phyloP scores from a whole-genome alignment of 2,797 vertebrate species.

The Lutjanus campechanus region DNA sequence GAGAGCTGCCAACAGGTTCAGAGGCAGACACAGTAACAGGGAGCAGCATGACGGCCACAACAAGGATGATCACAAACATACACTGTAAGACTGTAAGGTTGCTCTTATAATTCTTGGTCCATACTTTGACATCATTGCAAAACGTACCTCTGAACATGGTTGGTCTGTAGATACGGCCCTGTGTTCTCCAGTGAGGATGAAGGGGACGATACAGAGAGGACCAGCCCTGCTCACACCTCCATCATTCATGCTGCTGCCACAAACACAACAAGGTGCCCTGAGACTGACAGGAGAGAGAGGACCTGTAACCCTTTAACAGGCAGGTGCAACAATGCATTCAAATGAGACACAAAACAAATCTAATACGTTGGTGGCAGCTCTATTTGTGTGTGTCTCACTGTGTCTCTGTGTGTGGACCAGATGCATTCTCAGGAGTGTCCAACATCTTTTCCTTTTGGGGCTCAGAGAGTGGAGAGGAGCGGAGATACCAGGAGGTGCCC shows the following conservation, averaged over 20 bases:
- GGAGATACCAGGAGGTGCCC: conserved; percentile 89
- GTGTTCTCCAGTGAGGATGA: conserved; percentile 86
- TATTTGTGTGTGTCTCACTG: not conserved
- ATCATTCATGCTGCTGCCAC: conserved; percentile 69
- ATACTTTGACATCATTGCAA: not conserved
- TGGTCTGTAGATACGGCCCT: conserved; percentile 60
- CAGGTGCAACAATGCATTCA: conserved; percentile 40
- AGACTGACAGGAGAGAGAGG: conserved; percentile 55
- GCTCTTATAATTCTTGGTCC: not conserved
- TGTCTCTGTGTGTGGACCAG: conserved; percentile 50
- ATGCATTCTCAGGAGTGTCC: conserved; percentile 88
- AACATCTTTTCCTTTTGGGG: conserved; percentile 92
- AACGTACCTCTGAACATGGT: conserved; percentile 41
- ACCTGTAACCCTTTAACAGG: conserved; percentile 86
- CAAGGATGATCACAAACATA: conserved; percentile 52
- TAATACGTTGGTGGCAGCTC: not conserved
- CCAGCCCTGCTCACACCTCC: conserved; percentile 59
- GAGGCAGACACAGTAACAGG: conserved; percentile 40
- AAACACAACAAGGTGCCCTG: conserved; percentile 28
- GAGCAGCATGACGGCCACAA: conserved; percentile 55
- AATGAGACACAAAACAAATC: not conserved
- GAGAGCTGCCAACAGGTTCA: conserved; percentile 44
- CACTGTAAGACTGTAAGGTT: conserved; percentile 34
- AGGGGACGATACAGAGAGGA: conserved; percentile 46
- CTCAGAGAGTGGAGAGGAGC: conserved; percentile 74